These are phyloP conservation scores for Platycercus adscitus DNA, from an alignment of 2,113 vertebrate genomes.

Conservation along the genomic window DNA sequence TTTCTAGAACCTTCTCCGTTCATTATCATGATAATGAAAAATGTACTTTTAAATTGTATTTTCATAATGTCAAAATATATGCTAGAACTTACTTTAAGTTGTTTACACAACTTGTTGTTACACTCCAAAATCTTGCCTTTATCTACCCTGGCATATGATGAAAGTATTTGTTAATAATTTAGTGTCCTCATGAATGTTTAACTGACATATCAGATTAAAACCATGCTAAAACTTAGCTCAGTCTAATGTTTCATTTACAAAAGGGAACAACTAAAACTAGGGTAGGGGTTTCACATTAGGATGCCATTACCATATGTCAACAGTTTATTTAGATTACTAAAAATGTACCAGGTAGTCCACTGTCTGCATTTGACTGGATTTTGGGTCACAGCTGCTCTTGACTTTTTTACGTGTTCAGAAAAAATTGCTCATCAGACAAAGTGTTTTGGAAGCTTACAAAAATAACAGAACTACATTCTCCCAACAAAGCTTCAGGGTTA, in stretches of 20 bases:
- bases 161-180: conserved; percentile 77
- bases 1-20: neutral
- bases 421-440: neutral
- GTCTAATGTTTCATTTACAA: conserved; percentile 55
- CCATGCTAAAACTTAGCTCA: conserved; percentile 45
- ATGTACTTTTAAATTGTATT: conserved; percentile 1
- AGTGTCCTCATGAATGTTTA: conserved; percentile 75
- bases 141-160: neutral
- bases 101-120: conserved; percentile 8
- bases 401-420: neutral
- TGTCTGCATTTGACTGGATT: neutral
- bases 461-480: neutral
- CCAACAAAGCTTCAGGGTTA: neutral
- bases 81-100: neutral
- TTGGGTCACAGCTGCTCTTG: neutral
- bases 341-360: neutral
- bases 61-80: neutral
- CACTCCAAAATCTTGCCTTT: neutral
- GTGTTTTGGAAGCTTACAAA: neutral
- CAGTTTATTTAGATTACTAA: neutral
- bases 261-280: neutral
- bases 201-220: conserved; percentile 74
- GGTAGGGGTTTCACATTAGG: neutral
- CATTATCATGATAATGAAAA: neutral
- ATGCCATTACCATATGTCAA: neutral